Conservation (phyloP, 2,888 invertebrate species). For the Drosophila siamana region DNA sequence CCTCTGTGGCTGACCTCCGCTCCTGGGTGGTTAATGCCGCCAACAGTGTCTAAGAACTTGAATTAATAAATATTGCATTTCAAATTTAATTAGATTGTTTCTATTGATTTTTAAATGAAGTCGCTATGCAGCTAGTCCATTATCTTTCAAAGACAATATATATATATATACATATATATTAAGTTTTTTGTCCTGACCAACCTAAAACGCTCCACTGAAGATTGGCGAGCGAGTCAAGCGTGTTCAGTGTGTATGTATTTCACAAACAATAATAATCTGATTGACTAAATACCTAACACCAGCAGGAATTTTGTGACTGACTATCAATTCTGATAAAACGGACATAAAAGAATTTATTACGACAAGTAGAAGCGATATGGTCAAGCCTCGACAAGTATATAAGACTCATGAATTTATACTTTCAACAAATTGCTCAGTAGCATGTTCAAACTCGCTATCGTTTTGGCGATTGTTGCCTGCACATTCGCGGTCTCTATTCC, state of each 20-base stretch:
- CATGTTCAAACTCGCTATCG: slow-evolving; percentile 58
- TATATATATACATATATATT: too few species aligned
- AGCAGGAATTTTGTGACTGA: not conserved
- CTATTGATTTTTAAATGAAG: too few species aligned
- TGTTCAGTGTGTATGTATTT: too few species aligned
- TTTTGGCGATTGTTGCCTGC: slow-evolving; percentile 63
- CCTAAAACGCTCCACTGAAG: too few species aligned
- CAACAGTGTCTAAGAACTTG: slow-evolving; percentile 12
- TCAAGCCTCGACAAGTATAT: not conserved
- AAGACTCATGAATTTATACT: not conserved
- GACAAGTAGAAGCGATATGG: not conserved
- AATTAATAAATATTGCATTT: too few species aligned
- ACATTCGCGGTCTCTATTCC: slow-evolving; percentile 66
- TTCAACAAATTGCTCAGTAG: not conserved
- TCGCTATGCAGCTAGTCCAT: too few species aligned
- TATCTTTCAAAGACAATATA: too few species aligned
- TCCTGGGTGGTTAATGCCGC: slow-evolving; percentile 53
- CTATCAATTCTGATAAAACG: not conserved
- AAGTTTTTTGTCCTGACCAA: too few species aligned
- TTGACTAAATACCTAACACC: not conserved
- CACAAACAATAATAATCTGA: not conserved
- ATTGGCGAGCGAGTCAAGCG: too few species aligned
- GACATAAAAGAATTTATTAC: not conserved
- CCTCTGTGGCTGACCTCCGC: slow-evolving; percentile 61
- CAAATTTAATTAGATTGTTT: too few species aligned